Percentiles rank a stretch among this genome's conserved stretches.
Evolutionary conservation across 1,140 invertebrate species (phyloP).

Genomic region (Riptortus pedestris): DNA sequence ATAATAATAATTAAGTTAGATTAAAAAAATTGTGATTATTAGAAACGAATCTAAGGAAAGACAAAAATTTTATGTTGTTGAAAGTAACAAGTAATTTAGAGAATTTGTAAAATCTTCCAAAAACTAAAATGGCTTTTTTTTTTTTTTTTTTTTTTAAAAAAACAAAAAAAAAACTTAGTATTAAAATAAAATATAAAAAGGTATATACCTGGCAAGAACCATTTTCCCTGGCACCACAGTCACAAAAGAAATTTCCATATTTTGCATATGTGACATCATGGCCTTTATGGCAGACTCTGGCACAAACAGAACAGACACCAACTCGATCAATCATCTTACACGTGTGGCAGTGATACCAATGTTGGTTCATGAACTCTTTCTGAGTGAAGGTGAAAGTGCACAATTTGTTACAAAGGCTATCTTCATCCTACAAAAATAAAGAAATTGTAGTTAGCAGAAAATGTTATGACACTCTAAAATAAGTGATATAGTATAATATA

Average conservation of each 20-base stretch:
- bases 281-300: slow-evolving; percentile 88
- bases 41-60: no score
- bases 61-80: no score
- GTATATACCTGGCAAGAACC: slow-evolving; percentile 49
- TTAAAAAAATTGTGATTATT: no score
- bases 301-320: slow-evolving; percentile 94
- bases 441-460: background rate
- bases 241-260: slow-evolving; percentile 97
- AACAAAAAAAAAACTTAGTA: no score
- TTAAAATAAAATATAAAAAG: no score
- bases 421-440: slow-evolving; percentile 60
- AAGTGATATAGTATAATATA: background rate
- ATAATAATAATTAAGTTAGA: no score
- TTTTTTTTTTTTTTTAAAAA: no score
- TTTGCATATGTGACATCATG: slow-evolving; percentile 97
- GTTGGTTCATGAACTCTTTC: slow-evolving; percentile 97
- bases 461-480: background rate
- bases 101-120: no score
- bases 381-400: slow-evolving; percentile 95
- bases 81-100: no score
- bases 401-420: slow-evolving; percentile 83
- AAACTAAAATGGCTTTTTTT: no score
- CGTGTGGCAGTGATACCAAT: slow-evolving; percentile 96
- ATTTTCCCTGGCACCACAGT: slow-evolving; percentile 94
- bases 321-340: slow-evolving; percentile 97